phyloP scores from a whole-genome alignment of 2,888 invertebrate species.

The Gnatocerus cornutus region DNA sequence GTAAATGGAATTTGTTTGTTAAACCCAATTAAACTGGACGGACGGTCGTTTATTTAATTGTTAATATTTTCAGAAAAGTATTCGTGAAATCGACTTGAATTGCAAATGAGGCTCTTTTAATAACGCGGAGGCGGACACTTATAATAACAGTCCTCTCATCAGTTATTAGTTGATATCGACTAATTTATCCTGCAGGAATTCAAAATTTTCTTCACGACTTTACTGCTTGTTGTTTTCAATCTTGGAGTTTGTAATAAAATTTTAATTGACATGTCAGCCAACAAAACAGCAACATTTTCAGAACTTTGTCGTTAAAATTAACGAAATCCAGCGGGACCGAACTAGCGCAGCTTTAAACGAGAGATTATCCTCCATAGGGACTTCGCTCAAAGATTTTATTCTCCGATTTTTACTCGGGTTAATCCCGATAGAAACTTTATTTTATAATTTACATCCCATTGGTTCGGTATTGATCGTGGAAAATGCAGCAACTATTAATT shows the following conservation, averaged over 20 bases:
- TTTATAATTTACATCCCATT: neutral
- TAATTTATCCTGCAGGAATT: too few species aligned
- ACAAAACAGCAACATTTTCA: neutral
- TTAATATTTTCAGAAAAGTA: conserved; percentile 9
- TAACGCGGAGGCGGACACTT: too few species aligned
- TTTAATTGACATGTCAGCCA: conserved; percentile 7
- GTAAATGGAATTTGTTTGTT: conserved; percentile 21
- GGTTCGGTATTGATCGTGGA: conserved; percentile 16
- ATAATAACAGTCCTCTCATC: too few species aligned
- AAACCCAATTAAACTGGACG: conserved; percentile 12
- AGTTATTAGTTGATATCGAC: too few species aligned
- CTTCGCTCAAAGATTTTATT: conserved; percentile 2
- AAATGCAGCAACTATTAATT: conserved; percentile 32
- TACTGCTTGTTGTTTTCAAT: neutral
- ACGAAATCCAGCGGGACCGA: conserved; percentile 18
- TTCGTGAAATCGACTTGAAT: neutral
- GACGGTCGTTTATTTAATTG: conserved; percentile 16
- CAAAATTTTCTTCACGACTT: neutral
- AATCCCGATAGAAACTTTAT: conserved; percentile 14
- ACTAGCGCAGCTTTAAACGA: conserved; percentile 24
- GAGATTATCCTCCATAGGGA: conserved; percentile 18
- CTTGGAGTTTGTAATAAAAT: neutral
- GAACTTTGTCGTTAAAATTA: conserved; percentile 7
- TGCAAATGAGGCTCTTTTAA: conserved; percentile 8
- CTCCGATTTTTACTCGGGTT: conserved; percentile 19